Evolutionary conservation across 2,113 vertebrate species (phyloP).

Genomic region (Podocnemis expansa): DNA sequence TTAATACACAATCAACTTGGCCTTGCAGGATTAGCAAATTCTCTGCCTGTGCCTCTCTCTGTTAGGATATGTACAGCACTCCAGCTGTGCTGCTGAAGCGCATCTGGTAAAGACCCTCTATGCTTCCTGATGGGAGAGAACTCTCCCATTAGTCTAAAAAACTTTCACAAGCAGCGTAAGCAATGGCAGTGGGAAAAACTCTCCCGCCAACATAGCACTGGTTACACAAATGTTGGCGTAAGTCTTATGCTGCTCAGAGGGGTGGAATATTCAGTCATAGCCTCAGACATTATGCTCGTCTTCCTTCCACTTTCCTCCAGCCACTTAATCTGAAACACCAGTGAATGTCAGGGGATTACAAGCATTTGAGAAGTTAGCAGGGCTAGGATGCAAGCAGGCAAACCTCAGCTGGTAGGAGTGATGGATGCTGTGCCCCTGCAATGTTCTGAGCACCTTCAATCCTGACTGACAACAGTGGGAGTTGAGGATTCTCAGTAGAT

Average conservation of each 20-base stretch:
- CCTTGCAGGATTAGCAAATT: background rate
- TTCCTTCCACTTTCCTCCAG: background rate
- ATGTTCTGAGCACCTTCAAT: background rate
- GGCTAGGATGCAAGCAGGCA: background rate
- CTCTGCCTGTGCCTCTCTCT: background rate
- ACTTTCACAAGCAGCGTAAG: too few relatives aligned
- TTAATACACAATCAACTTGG: background rate
- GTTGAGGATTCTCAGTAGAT: background rate
- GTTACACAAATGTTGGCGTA: too few relatives aligned
- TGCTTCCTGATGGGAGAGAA: too few relatives aligned
- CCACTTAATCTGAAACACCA: background rate
- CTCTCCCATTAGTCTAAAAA: too few relatives aligned
- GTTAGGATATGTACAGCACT: too few relatives aligned
- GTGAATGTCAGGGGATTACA: background rate
- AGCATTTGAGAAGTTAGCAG: background rate
- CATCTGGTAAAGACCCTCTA: too few relatives aligned
- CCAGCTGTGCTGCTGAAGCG: too few relatives aligned
- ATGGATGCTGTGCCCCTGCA: background rate
- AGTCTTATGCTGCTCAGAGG: too few relatives aligned
- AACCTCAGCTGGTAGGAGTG: background rate
- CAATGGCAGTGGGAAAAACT: too few relatives aligned
- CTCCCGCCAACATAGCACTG: too few relatives aligned
- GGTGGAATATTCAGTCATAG: too few relatives aligned
- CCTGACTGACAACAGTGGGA: background rate
- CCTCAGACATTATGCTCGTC: background rate